Conservation (phyloP, 1,140 invertebrate genomes). For the Armadillidium nasatum region DNA sequence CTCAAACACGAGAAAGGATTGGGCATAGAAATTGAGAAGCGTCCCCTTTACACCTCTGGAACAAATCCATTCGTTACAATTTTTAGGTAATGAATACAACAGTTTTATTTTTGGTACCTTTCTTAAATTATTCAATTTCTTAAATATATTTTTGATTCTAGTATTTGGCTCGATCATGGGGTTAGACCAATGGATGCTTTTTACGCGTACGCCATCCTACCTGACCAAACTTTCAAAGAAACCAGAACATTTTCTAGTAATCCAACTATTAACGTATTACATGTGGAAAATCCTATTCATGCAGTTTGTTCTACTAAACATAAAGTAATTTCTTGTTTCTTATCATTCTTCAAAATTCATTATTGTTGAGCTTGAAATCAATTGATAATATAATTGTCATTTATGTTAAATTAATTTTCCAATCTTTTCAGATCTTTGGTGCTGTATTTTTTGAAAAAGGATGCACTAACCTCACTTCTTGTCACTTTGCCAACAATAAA, state of each 20-base stretch:
- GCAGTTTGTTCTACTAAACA: neutral
- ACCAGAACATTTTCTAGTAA: neutral
- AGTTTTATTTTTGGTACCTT: neutral
- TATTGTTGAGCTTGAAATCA: neutral
- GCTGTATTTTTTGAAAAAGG: neutral
- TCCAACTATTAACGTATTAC: neutral
- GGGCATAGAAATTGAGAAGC: neutral
- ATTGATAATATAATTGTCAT: neutral
- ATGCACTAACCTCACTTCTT: neutral
- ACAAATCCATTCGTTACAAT: neutral
- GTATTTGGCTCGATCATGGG: neutral
- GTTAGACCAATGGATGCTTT: neutral
- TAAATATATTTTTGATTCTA: neutral
- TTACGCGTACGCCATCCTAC: constrained; percentile 1
- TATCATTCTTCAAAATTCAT: neutral
- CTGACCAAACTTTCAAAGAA: neutral
- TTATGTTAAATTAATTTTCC: neutral
- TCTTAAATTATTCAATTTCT: neutral
- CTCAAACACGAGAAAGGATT: neutral
- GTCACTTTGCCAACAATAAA: neutral
- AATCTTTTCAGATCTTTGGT: neutral
- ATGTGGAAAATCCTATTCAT: neutral
- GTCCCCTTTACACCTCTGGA: neutral
- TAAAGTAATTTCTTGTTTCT: neutral
- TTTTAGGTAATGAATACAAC: neutral